A percentile compares a stretch with the other conserved stretches of the same genome.
Evolutionary conservation across 2,888 invertebrate species (phyloP).

Genomic region (Oegoconia quadripuncta): DNA sequence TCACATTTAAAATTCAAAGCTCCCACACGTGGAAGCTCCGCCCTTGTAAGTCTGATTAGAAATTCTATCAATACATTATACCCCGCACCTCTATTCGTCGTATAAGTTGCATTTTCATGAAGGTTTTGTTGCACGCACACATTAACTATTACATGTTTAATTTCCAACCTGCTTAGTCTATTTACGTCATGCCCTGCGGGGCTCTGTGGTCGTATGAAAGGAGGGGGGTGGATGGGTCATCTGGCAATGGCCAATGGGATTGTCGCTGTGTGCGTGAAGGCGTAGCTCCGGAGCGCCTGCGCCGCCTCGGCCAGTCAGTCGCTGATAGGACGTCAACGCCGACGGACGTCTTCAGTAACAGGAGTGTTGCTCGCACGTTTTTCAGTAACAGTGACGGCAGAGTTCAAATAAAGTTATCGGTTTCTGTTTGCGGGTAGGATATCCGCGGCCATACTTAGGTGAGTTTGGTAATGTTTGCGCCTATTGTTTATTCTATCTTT

Average conservation of each 20-base stretch:
- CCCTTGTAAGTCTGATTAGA: background rate
- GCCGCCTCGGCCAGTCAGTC: constrained; percentile 61
- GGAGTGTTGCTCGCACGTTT: constrained; percentile 28
- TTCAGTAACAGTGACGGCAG: constrained; percentile 42
- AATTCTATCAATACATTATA: background rate
- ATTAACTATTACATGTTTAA: constrained; percentile 25
- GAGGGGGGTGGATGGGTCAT: background rate
- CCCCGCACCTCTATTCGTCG: constrained; percentile 26
- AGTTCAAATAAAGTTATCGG: constrained; percentile 67
- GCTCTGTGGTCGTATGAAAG: no score
- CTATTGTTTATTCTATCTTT: constrained; percentile 31
- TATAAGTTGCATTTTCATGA: constrained; percentile 63
- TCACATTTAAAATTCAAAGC: no score
- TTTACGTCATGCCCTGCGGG: no score
- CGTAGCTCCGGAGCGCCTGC: constrained; percentile 54
- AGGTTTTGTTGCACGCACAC: constrained; percentile 40
- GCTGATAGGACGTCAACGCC: constrained; percentile 40
- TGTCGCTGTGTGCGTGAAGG: constrained; percentile 49
- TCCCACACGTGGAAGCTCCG: background rate
- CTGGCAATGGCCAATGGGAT: background rate
- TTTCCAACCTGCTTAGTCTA: constrained; percentile 8
- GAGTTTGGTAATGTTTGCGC: constrained; percentile 43
- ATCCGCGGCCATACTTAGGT: constrained; percentile 50
- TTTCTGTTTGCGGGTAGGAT: constrained; percentile 59
- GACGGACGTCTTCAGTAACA: constrained; percentile 34